phyloP scores from a whole-genome alignment of 2,888 invertebrate species.

The Morinoia aosen region DNA sequence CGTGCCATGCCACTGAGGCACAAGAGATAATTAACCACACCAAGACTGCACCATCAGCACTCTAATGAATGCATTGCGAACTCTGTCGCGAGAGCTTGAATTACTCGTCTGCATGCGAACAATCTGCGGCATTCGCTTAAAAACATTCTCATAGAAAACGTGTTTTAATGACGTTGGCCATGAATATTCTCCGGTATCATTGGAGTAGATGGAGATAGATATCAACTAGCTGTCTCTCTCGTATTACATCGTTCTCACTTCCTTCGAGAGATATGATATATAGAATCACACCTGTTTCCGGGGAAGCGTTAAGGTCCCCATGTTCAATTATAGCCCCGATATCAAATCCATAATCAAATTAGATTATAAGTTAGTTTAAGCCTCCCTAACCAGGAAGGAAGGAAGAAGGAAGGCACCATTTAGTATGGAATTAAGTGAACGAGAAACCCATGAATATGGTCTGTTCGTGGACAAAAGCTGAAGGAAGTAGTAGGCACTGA shows the following conservation, averaged over 20 bases:
- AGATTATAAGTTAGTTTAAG: too few relatives aligned
- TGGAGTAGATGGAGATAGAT: not conserved
- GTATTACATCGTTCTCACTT: not conserved
- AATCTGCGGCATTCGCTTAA: not conserved
- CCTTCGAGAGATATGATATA: not conserved
- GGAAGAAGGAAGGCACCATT: too few relatives aligned
- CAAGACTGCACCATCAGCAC: not conserved
- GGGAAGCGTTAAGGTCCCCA: not conserved
- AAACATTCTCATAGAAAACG: not conserved
- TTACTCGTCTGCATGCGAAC: not conserved
- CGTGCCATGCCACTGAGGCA: not conserved
- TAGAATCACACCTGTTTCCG: not conserved
- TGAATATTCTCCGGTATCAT: not conserved
- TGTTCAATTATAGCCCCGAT: not conserved
- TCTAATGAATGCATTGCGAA: not conserved
- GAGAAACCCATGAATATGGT: too few relatives aligned
- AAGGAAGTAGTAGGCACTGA: too few relatives aligned
- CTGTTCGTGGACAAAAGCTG: too few relatives aligned
- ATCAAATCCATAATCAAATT: not conserved
- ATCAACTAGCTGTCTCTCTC: not conserved
- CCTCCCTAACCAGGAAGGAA: too few relatives aligned
- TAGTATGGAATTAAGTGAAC: too few relatives aligned
- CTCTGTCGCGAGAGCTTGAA: not conserved
- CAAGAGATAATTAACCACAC: not conserved
- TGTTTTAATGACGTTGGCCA: not conserved